Evolutionary conservation across 2,888 invertebrate genomes (phyloP).

Genomic region (Polyploca ridens): DNA sequence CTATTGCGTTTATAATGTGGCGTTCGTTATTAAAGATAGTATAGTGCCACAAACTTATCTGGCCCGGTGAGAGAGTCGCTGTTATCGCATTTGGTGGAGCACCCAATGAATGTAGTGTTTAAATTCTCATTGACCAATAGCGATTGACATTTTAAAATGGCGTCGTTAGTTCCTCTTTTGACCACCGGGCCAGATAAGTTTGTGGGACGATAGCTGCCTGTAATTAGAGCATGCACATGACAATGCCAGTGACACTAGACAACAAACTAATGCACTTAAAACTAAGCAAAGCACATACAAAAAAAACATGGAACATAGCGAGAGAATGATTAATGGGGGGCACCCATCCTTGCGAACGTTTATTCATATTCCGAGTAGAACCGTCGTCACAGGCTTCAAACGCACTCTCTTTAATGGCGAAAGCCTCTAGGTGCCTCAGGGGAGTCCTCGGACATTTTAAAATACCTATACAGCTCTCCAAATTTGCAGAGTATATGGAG

Average conservation of each 20-base stretch:
- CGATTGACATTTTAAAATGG: no score
- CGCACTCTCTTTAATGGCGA: slow-evolving; percentile 38
- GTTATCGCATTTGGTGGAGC: no score
- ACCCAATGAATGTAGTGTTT: no score
- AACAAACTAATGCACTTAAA: not conserved
- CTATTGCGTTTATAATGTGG: no score
- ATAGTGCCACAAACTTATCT: no score
- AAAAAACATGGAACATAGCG: slow-evolving; percentile 6
- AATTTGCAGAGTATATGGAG: slow-evolving; percentile 27
- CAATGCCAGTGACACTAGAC: not conserved
- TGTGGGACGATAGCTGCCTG: no score
- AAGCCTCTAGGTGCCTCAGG: slow-evolving; percentile 30
- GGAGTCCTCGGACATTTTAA: slow-evolving; percentile 43
- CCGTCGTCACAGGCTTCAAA: slow-evolving; percentile 18
- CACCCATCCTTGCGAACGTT: slow-evolving; percentile 36
- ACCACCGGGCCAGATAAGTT: no score
- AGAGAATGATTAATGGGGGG: slow-evolving; percentile 44
- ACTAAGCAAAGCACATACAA: not conserved
- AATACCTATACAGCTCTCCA: slow-evolving; percentile 35
- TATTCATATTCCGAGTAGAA: slow-evolving; percentile 40
- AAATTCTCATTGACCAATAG: no score
- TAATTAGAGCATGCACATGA: not conserved
- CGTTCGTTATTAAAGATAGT: no score
- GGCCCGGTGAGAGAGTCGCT: no score
- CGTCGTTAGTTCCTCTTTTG: no score